Percentiles rank a stretch among this genome's conserved stretches.
Conservation (phyloP, 2,113 vertebrate genomes). For the Malurus elegans region DNA sequence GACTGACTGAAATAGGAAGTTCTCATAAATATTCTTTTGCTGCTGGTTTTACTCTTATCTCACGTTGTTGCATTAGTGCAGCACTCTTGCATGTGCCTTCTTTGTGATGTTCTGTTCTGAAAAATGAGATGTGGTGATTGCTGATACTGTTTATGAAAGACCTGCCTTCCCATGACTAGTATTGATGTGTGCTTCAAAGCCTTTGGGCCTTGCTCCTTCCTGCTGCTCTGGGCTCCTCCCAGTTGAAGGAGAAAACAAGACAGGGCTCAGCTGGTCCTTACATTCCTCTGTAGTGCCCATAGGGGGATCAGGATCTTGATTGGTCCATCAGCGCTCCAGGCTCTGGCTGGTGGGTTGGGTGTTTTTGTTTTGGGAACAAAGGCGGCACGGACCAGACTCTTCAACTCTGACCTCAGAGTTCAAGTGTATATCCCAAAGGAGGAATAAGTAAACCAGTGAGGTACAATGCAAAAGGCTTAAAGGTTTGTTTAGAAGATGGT, state of each 20-base stretch:
- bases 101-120: background rate
- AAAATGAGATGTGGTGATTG: background rate
- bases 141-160: background rate
- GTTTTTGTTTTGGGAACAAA: background rate
- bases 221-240: background rate
- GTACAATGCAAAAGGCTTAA: background rate
- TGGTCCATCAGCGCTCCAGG: background rate
- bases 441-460: background rate
- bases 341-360: background rate
- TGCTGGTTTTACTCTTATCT: background rate
- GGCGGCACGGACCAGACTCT: background rate
- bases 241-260: background rate
- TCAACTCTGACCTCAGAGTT: background rate
- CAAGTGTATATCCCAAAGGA: background rate
- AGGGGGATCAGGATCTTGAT: background rate
- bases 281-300: fast-evolving
- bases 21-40: background rate
- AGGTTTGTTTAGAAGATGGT: background rate
- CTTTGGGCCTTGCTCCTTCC: background rate
- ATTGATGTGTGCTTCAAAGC: background rate
- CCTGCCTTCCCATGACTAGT: background rate
- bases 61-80: background rate
- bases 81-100: background rate
- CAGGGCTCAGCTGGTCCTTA: background rate
- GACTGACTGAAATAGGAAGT: background rate